These are phyloP conservation scores for Horisme vitalbata DNA, from an alignment of 2,888 invertebrate species.

Conservation along the genomic window DNA sequence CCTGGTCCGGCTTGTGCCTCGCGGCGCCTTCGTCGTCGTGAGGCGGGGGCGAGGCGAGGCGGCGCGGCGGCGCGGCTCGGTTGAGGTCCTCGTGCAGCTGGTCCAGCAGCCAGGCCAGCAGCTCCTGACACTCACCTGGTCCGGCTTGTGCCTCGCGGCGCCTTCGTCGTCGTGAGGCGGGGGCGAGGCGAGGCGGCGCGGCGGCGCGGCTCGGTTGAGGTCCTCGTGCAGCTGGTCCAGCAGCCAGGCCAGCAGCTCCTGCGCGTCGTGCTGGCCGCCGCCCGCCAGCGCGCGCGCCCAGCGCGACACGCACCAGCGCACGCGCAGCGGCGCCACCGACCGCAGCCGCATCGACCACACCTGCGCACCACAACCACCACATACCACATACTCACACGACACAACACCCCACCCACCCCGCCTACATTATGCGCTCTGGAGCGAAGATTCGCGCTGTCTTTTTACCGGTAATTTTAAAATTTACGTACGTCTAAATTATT, in stretches of 20 bases:
- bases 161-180: conserved; percentile 27
- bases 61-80: conserved; percentile 76
- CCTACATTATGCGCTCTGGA: background rate
- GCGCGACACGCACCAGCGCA: conserved; percentile 92
- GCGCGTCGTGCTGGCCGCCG: conserved; percentile 96
- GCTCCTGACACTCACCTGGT: conserved; percentile 91
- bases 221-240: conserved; percentile 96
- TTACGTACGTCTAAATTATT: no score
- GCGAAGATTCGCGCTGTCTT: no score
- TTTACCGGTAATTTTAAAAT: no score
- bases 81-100: conserved; percentile 96
- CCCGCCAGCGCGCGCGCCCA: conserved; percentile 93
- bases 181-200: conserved; percentile 53
- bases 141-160: conserved; percentile 81
- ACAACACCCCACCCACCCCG: background rate
- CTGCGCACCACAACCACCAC: no score
- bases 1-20: conserved; percentile 47
- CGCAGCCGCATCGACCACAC: conserved; percentile 92
- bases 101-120: conserved; percentile 95
- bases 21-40: no score
- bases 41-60: background rate
- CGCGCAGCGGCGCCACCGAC: conserved; percentile 93
- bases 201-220: conserved; percentile 86
- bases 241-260: conserved; percentile 95
- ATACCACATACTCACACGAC: background rate